Conservation (phyloP, 1,140 invertebrate genomes). For the Panagrolaimus sp. region DNA sequence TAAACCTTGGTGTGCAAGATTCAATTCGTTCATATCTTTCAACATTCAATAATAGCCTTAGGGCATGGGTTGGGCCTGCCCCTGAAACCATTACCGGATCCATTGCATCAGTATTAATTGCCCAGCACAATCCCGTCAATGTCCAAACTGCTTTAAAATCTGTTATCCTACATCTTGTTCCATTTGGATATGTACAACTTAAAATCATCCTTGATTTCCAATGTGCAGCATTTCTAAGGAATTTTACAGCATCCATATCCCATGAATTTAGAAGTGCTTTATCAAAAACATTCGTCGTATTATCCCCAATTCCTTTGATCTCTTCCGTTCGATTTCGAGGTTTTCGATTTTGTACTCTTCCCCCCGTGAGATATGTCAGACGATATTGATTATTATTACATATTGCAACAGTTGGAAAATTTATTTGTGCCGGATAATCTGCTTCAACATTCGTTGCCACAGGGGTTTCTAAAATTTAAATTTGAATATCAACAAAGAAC, state of each 20-base stretch:
- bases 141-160: constrained; percentile 58
- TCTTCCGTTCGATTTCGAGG: constrained; percentile 22
- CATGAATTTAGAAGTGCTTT: constrained; percentile 48
- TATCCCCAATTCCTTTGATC: constrained; percentile 22
- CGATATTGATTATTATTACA: constrained; percentile 60
- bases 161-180: constrained; percentile 39
- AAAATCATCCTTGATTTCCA: constrained; percentile 52
- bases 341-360: constrained; percentile 41
- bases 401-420: constrained; percentile 57
- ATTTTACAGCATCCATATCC: constrained; percentile 57
- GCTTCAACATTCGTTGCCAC: constrained; percentile 58
- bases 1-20: constrained; percentile 50
- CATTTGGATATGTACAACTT: constrained; percentile 56
- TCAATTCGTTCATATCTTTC: constrained; percentile 57
- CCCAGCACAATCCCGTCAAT: constrained; percentile 58
- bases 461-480: not conserved
- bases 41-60: constrained; percentile 53
- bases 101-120: constrained; percentile 54
- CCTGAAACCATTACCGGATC: constrained; percentile 50
- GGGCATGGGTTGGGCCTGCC: constrained; percentile 46
- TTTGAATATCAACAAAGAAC: too few species aligned
- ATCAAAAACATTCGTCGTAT: constrained; percentile 42
- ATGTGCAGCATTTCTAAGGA: constrained; percentile 54
- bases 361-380: constrained; percentile 53
- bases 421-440: constrained; percentile 49